These are phyloP conservation scores for Neotragus pygmaeus DNA, from an alignment of 2,113 vertebrate species.

Conservation along the genomic window DNA sequence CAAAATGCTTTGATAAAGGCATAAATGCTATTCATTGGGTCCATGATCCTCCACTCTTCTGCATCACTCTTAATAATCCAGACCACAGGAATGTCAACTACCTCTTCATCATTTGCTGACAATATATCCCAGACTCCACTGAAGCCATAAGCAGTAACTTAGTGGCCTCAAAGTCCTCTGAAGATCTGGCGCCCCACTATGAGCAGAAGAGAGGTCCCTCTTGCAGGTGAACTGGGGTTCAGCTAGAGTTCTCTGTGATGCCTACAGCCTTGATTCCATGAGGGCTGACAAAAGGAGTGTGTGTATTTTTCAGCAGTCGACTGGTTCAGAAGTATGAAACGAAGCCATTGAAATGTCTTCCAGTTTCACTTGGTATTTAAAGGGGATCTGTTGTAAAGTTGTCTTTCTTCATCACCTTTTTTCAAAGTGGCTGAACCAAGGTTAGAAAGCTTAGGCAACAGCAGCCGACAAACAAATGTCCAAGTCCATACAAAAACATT, in stretches of 20 bases:
- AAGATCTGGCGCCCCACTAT: not conserved
- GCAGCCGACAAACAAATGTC: not conserved
- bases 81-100: not conserved
- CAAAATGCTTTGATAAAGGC: not conserved
- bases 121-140: conserved; percentile 6
- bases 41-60: not conserved
- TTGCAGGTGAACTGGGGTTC: not conserved
- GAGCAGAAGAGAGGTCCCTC: not conserved
- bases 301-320: not conserved
- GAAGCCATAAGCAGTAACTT: not conserved
- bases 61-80: not conserved
- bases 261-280: not conserved
- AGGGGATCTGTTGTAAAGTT: not conserved
- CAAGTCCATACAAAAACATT: conserved; percentile 10
- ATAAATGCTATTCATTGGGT: not conserved
- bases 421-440: conserved; percentile 19
- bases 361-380: not conserved
- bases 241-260: not conserved
- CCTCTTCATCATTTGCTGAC: not conserved
- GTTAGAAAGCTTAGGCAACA: not conserved
- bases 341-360: not conserved
- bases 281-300: not conserved
- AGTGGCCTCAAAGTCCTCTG: not conserved
- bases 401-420: not conserved
- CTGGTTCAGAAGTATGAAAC: conserved; percentile 19